Evolutionary conservation across 2,797 vertebrate genomes (phyloP).

Genomic region (Sebastes itinus): DNA sequence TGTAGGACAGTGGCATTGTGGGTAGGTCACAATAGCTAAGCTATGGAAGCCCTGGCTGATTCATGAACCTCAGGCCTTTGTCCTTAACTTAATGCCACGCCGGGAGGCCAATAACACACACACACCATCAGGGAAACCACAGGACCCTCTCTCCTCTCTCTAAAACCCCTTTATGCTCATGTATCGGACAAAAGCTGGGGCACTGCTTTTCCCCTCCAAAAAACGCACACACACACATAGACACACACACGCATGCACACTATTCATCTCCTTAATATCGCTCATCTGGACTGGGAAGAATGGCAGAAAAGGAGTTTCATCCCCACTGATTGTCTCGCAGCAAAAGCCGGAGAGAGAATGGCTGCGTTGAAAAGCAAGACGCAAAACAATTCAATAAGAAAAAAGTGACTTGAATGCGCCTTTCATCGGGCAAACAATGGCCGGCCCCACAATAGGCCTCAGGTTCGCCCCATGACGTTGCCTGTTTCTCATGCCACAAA

Average conservation of each 20-base stretch:
- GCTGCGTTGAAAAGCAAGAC: slow-evolving; percentile 77
- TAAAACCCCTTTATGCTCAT: slow-evolving; percentile 74
- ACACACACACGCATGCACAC: slow-evolving; percentile 49
- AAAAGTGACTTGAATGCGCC: slow-evolving; percentile 85
- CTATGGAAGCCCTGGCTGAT: slow-evolving; percentile 74
- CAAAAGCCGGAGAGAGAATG: slow-evolving; percentile 74
- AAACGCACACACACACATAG: slow-evolving; percentile 22
- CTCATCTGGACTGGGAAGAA: slow-evolving; percentile 77
- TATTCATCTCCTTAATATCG: slow-evolving; percentile 82
- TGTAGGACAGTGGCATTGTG: slow-evolving; percentile 50
- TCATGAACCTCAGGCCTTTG: slow-evolving; percentile 83
- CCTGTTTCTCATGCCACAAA: slow-evolving; percentile 76
- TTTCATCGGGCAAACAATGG: slow-evolving; percentile 83
- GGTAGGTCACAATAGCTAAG: slow-evolving; percentile 51
- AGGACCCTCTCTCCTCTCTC: slow-evolving; percentile 70
- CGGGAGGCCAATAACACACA: slow-evolving; percentile 79
- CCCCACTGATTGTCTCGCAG: slow-evolving; percentile 80
- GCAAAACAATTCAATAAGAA: slow-evolving; percentile 84
- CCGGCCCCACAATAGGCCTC: slow-evolving; percentile 73
- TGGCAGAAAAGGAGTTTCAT: slow-evolving; percentile 79
- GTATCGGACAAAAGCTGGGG: slow-evolving; percentile 75
- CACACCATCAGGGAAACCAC: slow-evolving; percentile 71
- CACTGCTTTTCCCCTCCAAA: slow-evolving; percentile 43
- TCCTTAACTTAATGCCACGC: slow-evolving; percentile 79
- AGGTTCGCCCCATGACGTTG: slow-evolving; percentile 79